A percentile compares a stretch with the other conserved stretches of the same genome.
phyloP scores from a whole-genome alignment of 2,888 invertebrate genomes.

The Machimus atricapillus region DNA sequence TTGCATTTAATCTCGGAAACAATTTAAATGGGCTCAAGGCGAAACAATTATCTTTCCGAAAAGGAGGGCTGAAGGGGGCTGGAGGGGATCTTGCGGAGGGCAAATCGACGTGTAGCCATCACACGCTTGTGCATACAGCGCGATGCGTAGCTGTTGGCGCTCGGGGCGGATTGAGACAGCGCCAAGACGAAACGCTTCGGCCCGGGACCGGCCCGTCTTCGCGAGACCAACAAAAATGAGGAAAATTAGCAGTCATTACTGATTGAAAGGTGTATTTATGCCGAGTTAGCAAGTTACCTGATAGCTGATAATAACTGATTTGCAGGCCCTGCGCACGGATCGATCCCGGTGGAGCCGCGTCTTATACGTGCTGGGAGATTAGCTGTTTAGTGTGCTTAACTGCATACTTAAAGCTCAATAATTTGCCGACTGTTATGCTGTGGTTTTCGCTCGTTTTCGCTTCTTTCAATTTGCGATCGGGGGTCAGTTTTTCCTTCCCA shows the following conservation, averaged over 20 bases:
- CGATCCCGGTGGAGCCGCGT: not conserved
- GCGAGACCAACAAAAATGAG: constrained; percentile 26
- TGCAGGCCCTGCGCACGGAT: constrained; percentile 39
- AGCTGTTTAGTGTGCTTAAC: constrained; percentile 48
- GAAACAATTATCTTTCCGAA: constrained; percentile 37
- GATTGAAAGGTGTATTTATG: constrained; percentile 44
- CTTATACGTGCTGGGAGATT: constrained; percentile 45
- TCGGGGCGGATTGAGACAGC: constrained; percentile 10
- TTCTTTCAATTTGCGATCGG: constrained; percentile 41
- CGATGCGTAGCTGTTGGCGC: constrained; percentile 22
- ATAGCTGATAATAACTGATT: constrained; percentile 49
- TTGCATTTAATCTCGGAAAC: constrained; percentile 41
- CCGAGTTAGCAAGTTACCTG: constrained; percentile 44
- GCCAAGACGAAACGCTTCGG: not conserved
- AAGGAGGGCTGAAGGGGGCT: too few species aligned
- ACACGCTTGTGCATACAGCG: constrained; percentile 8
- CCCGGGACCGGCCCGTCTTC: not conserved
- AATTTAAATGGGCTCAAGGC: constrained; percentile 41
- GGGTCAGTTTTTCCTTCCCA: constrained; percentile 16
- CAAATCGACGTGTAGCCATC: constrained; percentile 20
- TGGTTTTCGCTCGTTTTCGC: constrained; percentile 45
- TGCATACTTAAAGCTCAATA: constrained; percentile 47
- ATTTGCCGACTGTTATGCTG: constrained; percentile 43
- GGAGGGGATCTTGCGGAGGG: not conserved
- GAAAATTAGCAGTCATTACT: constrained; percentile 44